Percentiles rank a stretch among this genome's conserved stretches.
Conservation (phyloP, 2,797 vertebrate genomes). For the Falco biarmicus region DNA sequence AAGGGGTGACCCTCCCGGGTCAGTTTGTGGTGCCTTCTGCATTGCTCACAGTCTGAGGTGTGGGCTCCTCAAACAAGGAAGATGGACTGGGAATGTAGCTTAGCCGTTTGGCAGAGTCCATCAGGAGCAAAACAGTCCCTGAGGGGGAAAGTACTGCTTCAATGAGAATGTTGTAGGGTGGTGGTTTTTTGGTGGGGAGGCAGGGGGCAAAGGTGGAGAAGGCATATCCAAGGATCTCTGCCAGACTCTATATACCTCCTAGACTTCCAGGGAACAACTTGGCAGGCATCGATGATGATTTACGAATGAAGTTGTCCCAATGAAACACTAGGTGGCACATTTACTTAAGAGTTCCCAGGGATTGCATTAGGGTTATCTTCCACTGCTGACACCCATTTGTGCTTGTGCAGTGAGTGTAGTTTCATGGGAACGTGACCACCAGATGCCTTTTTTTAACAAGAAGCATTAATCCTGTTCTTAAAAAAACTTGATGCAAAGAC, state of each 20-base stretch:
- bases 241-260: not conserved
- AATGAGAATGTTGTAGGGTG: not conserved
- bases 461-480: not conserved
- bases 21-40: not conserved
- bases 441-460: not conserved
- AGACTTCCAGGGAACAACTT: not conserved
- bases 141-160: not conserved
- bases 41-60: not conserved
- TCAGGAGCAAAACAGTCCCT: not conserved
- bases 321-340: slow-evolving; percentile 72
- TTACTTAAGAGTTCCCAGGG: slow-evolving; percentile 57
- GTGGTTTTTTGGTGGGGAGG: not conserved
- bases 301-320: slow-evolving; percentile 13
- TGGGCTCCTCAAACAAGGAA: not conserved
- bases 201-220: not conserved
- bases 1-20: not conserved
- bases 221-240: not conserved
- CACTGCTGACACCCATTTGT: not conserved
- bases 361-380: not conserved
- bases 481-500: not conserved
- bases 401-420: not conserved
- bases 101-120: not conserved
- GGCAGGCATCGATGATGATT: not conserved
- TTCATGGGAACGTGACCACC: not conserved
- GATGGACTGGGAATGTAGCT: not conserved